These are phyloP conservation scores for Bombyx mandarina DNA, from an alignment of 1,140 invertebrate species.

Conservation along the genomic window DNA sequence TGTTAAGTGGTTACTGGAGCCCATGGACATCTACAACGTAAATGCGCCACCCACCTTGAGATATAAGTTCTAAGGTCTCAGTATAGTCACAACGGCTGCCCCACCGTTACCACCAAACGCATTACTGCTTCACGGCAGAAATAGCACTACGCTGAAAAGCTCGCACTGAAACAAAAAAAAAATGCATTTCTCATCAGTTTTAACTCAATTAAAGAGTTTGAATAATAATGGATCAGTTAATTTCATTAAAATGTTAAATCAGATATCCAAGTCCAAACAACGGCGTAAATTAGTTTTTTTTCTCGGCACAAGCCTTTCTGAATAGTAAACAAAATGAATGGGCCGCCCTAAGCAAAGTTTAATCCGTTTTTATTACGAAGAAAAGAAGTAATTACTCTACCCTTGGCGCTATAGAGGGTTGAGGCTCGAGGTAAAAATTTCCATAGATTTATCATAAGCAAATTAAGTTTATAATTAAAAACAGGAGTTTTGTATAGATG, in stretches of 20 bases:
- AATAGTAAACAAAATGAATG: constrained; percentile 69
- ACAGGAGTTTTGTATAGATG: constrained; percentile 66
- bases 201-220: too few relatives aligned
- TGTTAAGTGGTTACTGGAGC: too few relatives aligned
- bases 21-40: too few relatives aligned
- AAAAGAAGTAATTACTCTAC: constrained; percentile 70
- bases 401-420: constrained; percentile 63
- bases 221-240: constrained; percentile 15
- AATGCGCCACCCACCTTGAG: too few relatives aligned
- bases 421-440: constrained; percentile 65
- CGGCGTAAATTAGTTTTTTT: constrained; percentile 61
- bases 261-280: constrained; percentile 34
- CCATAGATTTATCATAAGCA: constrained; percentile 70
- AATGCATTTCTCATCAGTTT: too few relatives aligned
- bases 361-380: constrained; percentile 71
- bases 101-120: too few relatives aligned
- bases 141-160: too few relatives aligned
- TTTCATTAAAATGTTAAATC: constrained; percentile 51
- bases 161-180: too few relatives aligned
- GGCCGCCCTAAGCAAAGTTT: constrained; percentile 68
- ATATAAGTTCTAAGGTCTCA: too few relatives aligned
- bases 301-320: constrained; percentile 55
- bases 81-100: too few relatives aligned
- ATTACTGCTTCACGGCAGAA: too few relatives aligned
- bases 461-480: constrained; percentile 71